Percentiles rank a stretch among this genome's conserved stretches.
phyloP scores from a whole-genome alignment of 1,140 invertebrate species.

The Anastrepha ludens region DNA sequence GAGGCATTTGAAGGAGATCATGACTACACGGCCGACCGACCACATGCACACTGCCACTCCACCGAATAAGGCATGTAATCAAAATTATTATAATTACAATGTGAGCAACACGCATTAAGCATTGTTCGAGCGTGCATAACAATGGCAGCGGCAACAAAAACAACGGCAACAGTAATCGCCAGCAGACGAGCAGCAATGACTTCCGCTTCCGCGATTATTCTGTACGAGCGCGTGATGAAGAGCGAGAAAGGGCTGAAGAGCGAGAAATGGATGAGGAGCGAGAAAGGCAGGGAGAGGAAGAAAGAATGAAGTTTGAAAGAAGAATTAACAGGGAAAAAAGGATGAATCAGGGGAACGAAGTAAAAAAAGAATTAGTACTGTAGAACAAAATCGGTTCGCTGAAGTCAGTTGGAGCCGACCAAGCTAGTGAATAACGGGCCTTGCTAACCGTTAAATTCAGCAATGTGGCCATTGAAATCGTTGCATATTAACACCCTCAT shows the following conservation, averaged over 20 bases:
- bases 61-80: constrained; percentile 63
- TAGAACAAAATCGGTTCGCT: too few species aligned
- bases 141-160: constrained; percentile 52
- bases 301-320: too few species aligned
- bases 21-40: background rate
- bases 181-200: constrained; percentile 63
- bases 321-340: too few species aligned
- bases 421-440: too few species aligned
- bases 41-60: background rate
- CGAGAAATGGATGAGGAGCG: background rate
- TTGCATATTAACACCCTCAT: constrained; percentile 16
- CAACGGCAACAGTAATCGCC: constrained; percentile 1
- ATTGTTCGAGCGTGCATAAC: constrained; percentile 62
- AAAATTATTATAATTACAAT: constrained; percentile 73
- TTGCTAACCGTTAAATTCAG: background rate
- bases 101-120: constrained; percentile 65
- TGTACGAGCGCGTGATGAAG: constrained; percentile 1
- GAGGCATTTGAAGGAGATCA: background rate
- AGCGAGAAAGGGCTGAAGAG: background rate
- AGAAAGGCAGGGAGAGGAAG: too few species aligned
- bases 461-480: constrained; percentile 17
- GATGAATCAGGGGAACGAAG: too few species aligned
- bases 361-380: too few species aligned
- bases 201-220: constrained; percentile 72
- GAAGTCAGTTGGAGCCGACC: too few species aligned